A percentile compares a stretch with the other conserved stretches of the same genome.
Conservation (phyloP, 1,140 invertebrate species). For the Drosophila littoralis region DNA sequence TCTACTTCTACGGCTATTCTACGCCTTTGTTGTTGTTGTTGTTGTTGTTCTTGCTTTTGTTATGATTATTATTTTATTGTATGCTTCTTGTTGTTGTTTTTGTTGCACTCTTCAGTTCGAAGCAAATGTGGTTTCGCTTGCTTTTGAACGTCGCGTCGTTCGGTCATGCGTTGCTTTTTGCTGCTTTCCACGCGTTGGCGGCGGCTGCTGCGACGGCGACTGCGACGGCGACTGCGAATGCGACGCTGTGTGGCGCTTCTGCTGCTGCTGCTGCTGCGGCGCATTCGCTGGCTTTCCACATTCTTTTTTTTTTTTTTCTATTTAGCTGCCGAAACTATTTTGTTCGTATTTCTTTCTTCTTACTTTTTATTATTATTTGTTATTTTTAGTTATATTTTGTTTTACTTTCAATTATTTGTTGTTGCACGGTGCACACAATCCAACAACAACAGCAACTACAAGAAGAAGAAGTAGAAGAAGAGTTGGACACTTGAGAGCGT, state of each 20-base stretch:
- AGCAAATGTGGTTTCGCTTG: slow-evolving; percentile 35
- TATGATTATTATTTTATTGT: slow-evolving; percentile 17
- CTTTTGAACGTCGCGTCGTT: slow-evolving; percentile 16
- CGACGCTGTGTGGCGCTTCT: slow-evolving; percentile 38
- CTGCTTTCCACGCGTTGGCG: slow-evolving; percentile 36
- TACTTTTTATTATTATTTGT: background rate
- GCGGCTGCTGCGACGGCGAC: slow-evolving; percentile 30
- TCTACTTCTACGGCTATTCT: slow-evolving; percentile 26
- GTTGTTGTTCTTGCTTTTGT: slow-evolving; percentile 24
- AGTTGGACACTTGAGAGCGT: slow-evolving; percentile 2
- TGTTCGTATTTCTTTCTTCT: background rate
- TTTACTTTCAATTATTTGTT: slow-evolving; percentile 33
- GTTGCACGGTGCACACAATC: slow-evolving; percentile 13
- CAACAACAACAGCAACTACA: slow-evolving; percentile 21
- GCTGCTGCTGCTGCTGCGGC: slow-evolving; percentile 32
- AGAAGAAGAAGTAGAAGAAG: background rate
- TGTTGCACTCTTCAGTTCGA: slow-evolving; percentile 22
- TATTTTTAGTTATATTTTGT: slow-evolving; percentile 15
- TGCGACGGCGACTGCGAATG: slow-evolving; percentile 6
- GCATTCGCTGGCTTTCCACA: slow-evolving; percentile 52
- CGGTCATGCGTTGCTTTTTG: slow-evolving; percentile 50
- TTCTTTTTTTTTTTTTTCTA: slow-evolving; percentile 32
- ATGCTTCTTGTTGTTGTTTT: slow-evolving; percentile 12
- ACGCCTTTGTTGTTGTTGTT: slow-evolving; percentile 10
- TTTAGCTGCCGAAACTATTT: slow-evolving; percentile 8